Evolutionary conservation across 2,113 vertebrate genomes (phyloP).

Genomic region (Brachyistius frenatus): DNA sequence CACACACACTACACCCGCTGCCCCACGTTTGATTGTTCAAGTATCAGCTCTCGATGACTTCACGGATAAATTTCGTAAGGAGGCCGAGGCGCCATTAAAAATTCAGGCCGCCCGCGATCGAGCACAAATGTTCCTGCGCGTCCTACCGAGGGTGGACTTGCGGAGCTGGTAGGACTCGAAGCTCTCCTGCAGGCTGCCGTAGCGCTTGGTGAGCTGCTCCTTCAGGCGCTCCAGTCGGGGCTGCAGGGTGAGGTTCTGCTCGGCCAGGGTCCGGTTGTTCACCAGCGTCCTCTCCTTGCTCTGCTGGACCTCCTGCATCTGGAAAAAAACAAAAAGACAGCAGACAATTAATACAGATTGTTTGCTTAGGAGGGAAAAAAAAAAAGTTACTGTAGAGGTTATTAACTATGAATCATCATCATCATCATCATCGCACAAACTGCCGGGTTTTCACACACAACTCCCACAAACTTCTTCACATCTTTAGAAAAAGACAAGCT

Average conservation of each 20-base stretch:
- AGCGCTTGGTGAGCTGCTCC: conserved; percentile 88
- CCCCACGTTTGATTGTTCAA: neutral
- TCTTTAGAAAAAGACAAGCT: conserved; percentile 12
- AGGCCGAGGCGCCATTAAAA: conserved; percentile 2
- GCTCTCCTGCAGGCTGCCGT: conserved; percentile 88
- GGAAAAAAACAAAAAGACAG: conserved; percentile 1
- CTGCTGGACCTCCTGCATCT: conserved; percentile 93
- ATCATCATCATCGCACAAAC: neutral
- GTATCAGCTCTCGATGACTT: conserved; percentile 21
- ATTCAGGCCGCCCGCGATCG: neutral
- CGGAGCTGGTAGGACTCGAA: conserved; percentile 94
- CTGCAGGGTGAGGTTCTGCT: conserved; percentile 93
- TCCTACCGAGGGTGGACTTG: conserved; percentile 84
- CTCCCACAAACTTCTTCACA: conserved; percentile 12
- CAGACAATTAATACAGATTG: neutral
- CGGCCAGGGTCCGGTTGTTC: conserved; percentile 93
- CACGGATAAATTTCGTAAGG: neutral
- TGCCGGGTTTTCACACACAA: conserved; percentile 17
- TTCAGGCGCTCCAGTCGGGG: conserved; percentile 91
- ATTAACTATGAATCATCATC: conserved; percentile 25
- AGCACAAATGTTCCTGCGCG: neutral
- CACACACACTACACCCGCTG: too few species aligned
- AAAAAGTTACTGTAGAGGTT: neutral
- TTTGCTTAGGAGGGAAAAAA: neutral
- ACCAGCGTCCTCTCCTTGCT: conserved; percentile 93